Evolutionary conservation across 2,113 vertebrate genomes (phyloP), one percentile per base, ranked within the genome.

Genomic region (Thryonomys swinderianus): DNA sequence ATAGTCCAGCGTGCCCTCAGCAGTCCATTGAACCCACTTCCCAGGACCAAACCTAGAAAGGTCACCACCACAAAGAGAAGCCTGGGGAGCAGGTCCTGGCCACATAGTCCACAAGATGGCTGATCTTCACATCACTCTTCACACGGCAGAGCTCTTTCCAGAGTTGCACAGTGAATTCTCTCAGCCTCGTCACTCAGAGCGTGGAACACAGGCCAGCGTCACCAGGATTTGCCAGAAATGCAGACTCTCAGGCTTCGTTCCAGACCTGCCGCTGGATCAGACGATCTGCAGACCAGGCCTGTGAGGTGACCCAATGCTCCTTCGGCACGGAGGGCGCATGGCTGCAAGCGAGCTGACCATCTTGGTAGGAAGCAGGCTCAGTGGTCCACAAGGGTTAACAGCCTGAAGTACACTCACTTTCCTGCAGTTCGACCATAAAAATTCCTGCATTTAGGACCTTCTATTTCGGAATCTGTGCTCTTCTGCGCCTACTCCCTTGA

Each of bases 371-470:
- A 59, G 69, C 34, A 17, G 5, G 18, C 37, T 42, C 18, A 87
- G 25, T 2, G 5, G 16, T 1, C 5, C 5, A 12, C 37, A 14
- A 40, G 25, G 4, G 3, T 9, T 34, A 64, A 86, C 0, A 14
- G 61, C 27, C 30, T 40, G 32, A 53, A 55, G 25, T 4, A 4
- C 25, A 0, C 7, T 23, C 32, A 0, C 69, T n/a, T 67, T 45
- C n/a, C 92, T 71, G 6, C 1, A 64, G 34, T 0, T 2, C 84
- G 34, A 84, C 5, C 9, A 51, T 45, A 69, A 74, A 90, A 79
- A 85, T 27, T 10, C 59, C 45, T 88, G 30, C 12, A 13, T 45
- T 78, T 37, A 81, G 93, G 57, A 48, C 53, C 32, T 51, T 55
- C 53, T 40, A 6, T 85, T 76, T 80, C 17, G 61, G 91, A 92